Evolutionary conservation across 2,113 vertebrate genomes (phyloP), one percentile per base, ranked within the genome.

Genomic region (Notothenia coriiceps): DNA sequence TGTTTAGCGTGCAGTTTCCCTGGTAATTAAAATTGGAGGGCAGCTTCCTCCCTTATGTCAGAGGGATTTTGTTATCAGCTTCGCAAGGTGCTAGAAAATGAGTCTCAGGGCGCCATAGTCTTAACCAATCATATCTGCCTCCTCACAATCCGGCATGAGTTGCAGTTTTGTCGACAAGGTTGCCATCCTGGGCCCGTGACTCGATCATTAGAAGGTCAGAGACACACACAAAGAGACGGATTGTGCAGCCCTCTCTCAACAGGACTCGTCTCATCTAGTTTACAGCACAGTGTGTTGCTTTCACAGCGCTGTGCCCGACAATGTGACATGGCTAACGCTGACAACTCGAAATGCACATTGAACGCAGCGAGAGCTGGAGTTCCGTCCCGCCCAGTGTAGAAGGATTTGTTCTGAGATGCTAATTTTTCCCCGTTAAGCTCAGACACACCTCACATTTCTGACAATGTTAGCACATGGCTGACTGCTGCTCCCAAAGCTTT

Each of bases 201-300:
- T 86, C 44, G 68, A 90, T 91, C 91, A 84, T 88, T 87, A 91
- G 86, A 94, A 94, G 94, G 93, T 95, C 93, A 93, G 88, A 84
- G 69, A 60, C 72, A 64, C 81, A 88, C 82, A 63, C 47, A 71
- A 70, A 56, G 22, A 88, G 80, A 88, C 89, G 75, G 86, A 88
- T 79, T 88, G 85, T 74, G 65, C 88, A 65, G 85, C 85, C 83
- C 63, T 78, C 86, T 92, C 92, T 93, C 93, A 73, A 88, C 91
- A 76, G 91, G 91, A 86, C 80, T 83, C 87, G 76, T 91, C 83
- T 91, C 89, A 87, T 94, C 92, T 94, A 81, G 90, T 94, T 94
- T 94, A 84, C 91, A 84, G 86, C 94, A 74, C 91, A 91, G 92
- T 67, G 84, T 89, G 83, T 66, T 13, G 80, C 73, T 85, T 88